phyloP scores from a whole-genome alignment of 2,888 invertebrate species.

The Eudemis profundana region DNA sequence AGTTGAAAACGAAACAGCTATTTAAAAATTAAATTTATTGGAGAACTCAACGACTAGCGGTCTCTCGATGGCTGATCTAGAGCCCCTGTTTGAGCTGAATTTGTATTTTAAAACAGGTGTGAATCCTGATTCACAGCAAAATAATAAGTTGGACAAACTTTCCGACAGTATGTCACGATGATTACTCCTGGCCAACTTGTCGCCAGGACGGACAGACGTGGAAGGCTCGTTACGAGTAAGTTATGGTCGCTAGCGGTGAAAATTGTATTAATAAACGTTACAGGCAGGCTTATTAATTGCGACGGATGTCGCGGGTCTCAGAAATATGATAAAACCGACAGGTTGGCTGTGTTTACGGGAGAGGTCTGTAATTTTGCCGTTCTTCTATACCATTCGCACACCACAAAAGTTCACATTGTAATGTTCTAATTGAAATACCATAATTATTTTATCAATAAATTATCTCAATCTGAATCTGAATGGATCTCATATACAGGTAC shows the following conservation, averaged over 20 bases:
- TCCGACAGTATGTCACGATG: constrained; percentile 25
- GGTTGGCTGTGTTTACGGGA: constrained; percentile 2
- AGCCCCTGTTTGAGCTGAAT: no score
- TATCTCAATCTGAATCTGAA: no score
- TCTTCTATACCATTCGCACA: not conserved
- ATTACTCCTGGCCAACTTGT: constrained; percentile 42
- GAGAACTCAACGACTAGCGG: no score
- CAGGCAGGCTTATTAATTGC: constrained; percentile 49
- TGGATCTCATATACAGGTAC: no score
- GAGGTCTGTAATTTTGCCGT: not conserved
- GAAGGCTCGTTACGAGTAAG: constrained; percentile 50
- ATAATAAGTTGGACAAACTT: not conserved
- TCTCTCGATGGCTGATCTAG: no score
- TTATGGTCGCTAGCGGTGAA: constrained; percentile 47
- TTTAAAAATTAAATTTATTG: no score
- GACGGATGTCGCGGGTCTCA: constrained; percentile 49
- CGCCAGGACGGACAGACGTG: constrained; percentile 45
- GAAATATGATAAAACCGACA: constrained; percentile 15
- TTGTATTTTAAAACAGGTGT: no score
- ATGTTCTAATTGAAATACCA: no score
- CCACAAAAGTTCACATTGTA: not conserved
- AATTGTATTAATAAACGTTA: constrained; percentile 52
- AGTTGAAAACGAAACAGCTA: no score
- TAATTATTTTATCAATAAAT: no score
- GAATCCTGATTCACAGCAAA: no score